Conservation (phyloP, 2,888 invertebrate species). For the Deilephila porcellus region DNA sequence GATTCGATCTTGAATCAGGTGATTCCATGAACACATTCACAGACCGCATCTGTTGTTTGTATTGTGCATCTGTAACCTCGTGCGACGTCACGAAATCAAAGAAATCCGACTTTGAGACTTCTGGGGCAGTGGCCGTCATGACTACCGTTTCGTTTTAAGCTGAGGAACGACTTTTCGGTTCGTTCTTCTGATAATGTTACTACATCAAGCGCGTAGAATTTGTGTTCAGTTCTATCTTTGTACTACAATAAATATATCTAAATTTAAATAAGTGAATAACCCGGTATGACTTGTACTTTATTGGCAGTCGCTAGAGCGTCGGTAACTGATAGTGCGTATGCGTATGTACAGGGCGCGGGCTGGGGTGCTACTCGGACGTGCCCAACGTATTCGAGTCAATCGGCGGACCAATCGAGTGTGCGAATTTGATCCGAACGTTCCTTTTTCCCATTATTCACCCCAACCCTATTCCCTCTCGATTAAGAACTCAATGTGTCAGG, state of each 20-base stretch:
- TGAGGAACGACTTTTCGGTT: conserved; percentile 70
- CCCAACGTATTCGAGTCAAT: conserved; percentile 63
- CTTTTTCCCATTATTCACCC: conserved; percentile 84
- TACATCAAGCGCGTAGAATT: conserved; percentile 61
- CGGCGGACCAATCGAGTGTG: conserved; percentile 83
- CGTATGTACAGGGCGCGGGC: conserved; percentile 55
- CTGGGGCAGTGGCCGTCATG: conserved; percentile 93
- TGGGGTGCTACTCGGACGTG: conserved; percentile 71
- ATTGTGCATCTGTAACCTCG: conserved; percentile 89
- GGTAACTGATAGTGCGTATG: conserved; percentile 78
- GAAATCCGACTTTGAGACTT: conserved; percentile 94
- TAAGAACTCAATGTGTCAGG: conserved; percentile 62
- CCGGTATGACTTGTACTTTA: conserved; percentile 84
- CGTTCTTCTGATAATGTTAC: conserved; percentile 58
- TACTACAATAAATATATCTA: conserved; percentile 81
- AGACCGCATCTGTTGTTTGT: conserved; percentile 88
- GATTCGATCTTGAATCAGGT: conserved; percentile 80
- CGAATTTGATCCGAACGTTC: conserved; percentile 81
- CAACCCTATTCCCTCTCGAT: conserved; percentile 62
- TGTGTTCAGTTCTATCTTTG: conserved; percentile 65
- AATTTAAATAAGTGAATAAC: conserved; percentile 77
- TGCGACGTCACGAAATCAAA: conserved; percentile 95
- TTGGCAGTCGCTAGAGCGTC: conserved; percentile 82
- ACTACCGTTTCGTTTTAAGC: conserved; percentile 88
- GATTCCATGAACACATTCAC: conserved; percentile 88